Evolutionary conservation across 2,797 vertebrate species (phyloP).

Genomic region (Eupleurogrammus muticus): DNA sequence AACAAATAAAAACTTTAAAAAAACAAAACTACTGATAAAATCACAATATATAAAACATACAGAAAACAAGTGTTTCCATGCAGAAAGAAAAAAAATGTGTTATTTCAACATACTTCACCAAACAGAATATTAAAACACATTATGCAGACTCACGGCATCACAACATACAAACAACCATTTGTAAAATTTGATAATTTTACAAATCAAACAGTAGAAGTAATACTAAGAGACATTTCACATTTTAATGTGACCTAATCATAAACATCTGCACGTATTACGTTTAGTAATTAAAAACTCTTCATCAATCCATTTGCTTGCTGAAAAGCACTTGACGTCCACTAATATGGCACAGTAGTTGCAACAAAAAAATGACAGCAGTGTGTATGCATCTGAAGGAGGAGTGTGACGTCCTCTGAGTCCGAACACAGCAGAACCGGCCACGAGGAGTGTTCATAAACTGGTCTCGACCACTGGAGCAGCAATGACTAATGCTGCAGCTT

Average conservation of each 20-base stretch:
- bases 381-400: constrained; percentile 20
- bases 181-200: constrained; percentile 41
- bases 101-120: constrained; percentile 36
- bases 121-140: constrained; percentile 42
- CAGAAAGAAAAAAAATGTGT: constrained; percentile 34
- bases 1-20: constrained; percentile 34
- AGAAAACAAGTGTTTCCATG: constrained; percentile 58
- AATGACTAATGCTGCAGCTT: constrained; percentile 49
- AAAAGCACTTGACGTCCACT: constrained; percentile 35
- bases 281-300: constrained; percentile 43
- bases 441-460: constrained; percentile 71
- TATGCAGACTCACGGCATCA: constrained; percentile 28
- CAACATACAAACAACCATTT: constrained; percentile 43
- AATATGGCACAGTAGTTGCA: constrained; percentile 34
- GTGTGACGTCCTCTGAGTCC: constrained; percentile 26
- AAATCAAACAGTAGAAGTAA: constrained; percentile 62
- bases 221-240: constrained; percentile 71
- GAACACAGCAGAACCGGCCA: constrained; percentile 15
- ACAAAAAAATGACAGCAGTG: constrained; percentile 38
- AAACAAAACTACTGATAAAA: constrained; percentile 48
- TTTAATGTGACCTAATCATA: constrained; percentile 46
- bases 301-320: constrained; percentile 51
- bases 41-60: constrained; percentile 46
- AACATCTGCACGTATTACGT: constrained; percentile 11
- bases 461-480: constrained; percentile 78